Base-by-base conservation (phyloP, 2,888 invertebrate species). In the Drosophila flavopinicola region DNA sequence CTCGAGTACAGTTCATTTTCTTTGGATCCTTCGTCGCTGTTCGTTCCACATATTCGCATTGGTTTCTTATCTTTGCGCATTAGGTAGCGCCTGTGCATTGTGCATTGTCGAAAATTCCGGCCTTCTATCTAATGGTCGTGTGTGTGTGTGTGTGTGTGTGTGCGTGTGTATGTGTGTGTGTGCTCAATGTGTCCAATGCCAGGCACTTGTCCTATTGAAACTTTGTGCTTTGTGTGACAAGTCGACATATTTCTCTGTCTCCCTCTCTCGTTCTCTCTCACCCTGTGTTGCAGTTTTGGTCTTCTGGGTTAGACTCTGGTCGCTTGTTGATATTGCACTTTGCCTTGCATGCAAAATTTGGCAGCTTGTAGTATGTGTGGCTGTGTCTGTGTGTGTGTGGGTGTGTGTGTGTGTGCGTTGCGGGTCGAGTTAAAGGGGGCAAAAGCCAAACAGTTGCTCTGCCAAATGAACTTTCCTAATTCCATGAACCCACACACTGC, bases 381-480 rank as follows among this genome's bases (percentile, higher is more conserved):
- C 49, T 44, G 24, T 30, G 3, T 20, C 32, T 20, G n/a, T n/a
- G n/a, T n/a, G n/a, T n/a, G n/a, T n/a, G n/a, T 20, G 32, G n/a
- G 35, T 38, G 27, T 25, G 32, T 41, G 25, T n/a, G n/a, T n/a
- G n/a, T n/a, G 30, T 24, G 30, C 38, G 17, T 27, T 33, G 3
- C 20, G 45, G 41, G 60, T 45, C 44, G 24, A 44, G 56, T 33
- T 53, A 38, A 59, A 61, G 76, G 65, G 58, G 37, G 20, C 44
- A 83, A 82, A 83, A 75, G 84, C 79, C 85, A 87, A 80, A 87
- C 87, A 85, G 80, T 80, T 87, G 71, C 78, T 73, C 63, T 68
- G 52, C 79, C 76, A 84, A 87, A 85, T 82, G 87, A 82, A 87
- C 78, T 84, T 88, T 88, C 84, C 71, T 70, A 87, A 70, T 80